Evolutionary conservation across 2,797 vertebrate species (phyloP).

Genomic region (Gobionotothen gibberifrons): DNA sequence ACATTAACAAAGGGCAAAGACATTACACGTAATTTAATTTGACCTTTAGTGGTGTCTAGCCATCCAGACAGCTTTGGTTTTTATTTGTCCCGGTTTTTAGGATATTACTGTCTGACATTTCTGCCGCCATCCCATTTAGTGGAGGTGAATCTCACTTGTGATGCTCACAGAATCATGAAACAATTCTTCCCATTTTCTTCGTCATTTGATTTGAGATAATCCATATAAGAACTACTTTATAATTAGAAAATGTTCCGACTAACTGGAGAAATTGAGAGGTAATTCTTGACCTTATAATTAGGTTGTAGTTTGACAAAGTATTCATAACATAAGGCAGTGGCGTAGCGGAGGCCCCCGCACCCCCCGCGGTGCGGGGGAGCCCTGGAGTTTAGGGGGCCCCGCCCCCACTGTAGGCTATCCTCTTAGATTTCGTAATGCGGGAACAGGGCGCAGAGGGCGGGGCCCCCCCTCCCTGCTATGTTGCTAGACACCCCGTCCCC

Average conservation of each 20-base stretch:
- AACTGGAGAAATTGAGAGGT: too few species aligned
- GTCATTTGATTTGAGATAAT: neutral
- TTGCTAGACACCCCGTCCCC: too few species aligned
- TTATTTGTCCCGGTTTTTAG: neutral
- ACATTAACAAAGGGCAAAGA: conserved; percentile 4
- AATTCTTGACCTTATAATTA: too few species aligned
- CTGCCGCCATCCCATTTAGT: neutral
- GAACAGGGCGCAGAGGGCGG: too few species aligned
- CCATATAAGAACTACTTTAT: neutral
- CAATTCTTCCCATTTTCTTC: neutral
- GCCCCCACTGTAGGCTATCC: too few species aligned
- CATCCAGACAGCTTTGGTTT: neutral
- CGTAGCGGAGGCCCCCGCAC: too few species aligned
- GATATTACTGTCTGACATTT: conserved; percentile 1
- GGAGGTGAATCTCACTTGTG: neutral
- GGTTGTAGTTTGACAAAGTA: too few species aligned
- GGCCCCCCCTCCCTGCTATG: too few species aligned
- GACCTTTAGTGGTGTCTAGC: neutral
- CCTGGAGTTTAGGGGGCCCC: too few species aligned
- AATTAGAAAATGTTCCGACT: neutral
- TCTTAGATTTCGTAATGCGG: too few species aligned
- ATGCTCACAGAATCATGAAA: neutral
- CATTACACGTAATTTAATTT: neutral
- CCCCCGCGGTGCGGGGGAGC: too few species aligned
- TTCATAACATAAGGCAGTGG: too few species aligned